Conservation (phyloP, 2,888 invertebrate genomes). For the Amaurobius ferox region DNA sequence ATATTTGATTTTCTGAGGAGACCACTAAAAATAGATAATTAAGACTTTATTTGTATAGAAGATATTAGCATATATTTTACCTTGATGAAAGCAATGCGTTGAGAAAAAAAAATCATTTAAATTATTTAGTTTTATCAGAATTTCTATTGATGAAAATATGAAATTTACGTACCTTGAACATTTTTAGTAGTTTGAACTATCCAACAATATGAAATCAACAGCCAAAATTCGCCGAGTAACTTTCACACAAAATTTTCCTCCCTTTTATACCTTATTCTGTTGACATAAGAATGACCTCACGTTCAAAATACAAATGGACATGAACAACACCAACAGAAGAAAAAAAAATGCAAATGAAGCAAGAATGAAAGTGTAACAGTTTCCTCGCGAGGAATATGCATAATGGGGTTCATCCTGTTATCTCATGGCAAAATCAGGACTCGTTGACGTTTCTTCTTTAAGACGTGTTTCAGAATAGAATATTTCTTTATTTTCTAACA, state of each 20-base stretch:
- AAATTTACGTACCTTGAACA: too few relatives aligned
- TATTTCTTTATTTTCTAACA: too few relatives aligned
- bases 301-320: neutral
- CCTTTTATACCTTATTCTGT: neutral
- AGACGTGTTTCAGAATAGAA: neutral
- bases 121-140: too few relatives aligned
- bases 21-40: too few relatives aligned
- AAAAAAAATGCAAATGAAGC: neutral
- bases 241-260: neutral
- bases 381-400: neutral
- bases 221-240: neutral
- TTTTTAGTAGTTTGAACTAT: too few relatives aligned
- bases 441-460: neutral
- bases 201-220: too few relatives aligned
- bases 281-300: neutral
- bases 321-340: neutral
- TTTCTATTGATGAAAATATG: too few relatives aligned
- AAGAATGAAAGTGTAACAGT: neutral
- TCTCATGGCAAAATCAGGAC: neutral
- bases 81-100: too few relatives aligned
- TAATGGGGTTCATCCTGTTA: neutral
- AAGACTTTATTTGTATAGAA: too few relatives aligned
- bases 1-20: too few relatives aligned
- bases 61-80: too few relatives aligned
- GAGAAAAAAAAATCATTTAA: too few relatives aligned